Conservation (phyloP, 2,888 invertebrate genomes). For the Ypsolopha scabrella region DNA sequence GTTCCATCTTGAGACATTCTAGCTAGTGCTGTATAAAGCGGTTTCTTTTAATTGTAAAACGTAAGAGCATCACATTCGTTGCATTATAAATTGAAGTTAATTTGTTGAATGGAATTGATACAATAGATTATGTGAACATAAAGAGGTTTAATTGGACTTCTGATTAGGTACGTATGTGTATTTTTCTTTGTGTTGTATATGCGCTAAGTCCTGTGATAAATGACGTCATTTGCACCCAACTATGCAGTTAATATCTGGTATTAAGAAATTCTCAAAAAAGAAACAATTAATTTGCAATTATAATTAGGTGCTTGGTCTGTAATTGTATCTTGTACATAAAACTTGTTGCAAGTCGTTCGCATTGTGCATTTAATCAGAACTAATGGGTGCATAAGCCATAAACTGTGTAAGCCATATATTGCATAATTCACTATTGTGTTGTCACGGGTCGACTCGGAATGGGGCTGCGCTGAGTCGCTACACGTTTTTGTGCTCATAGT, state of each 20-base stretch:
- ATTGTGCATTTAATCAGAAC: conserved; percentile 19
- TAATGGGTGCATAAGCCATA: conserved; percentile 44
- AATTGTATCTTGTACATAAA: neutral
- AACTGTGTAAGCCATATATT: conserved; percentile 37
- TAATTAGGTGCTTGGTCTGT: neutral
- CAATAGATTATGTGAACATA: conserved; percentile 15
- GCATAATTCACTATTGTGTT: conserved; percentile 13
- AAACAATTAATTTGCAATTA: neutral
- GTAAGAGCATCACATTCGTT: too few relatives aligned
- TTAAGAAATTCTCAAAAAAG: neutral
- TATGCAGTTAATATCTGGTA: neutral
- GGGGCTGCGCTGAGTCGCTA: neutral
- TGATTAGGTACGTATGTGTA: conserved; percentile 18
- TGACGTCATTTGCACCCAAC: conserved; percentile 31
- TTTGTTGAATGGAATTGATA: neutral
- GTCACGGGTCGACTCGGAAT: conserved; percentile 13
- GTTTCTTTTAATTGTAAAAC: too few relatives aligned
- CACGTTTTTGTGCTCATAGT: neutral
- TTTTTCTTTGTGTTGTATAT: conserved; percentile 35
- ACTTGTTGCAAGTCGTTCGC: conserved; percentile 8
- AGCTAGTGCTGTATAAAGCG: neutral
- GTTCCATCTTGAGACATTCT: neutral
- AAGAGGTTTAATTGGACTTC: conserved; percentile 12
- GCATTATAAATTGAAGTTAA: neutral
- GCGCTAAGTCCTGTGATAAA: conserved; percentile 49